Evolutionary conservation across 2,113 vertebrate species (phyloP), one percentile per base, ranked within the genome.

Genomic region (Nicator chloris): DNA sequence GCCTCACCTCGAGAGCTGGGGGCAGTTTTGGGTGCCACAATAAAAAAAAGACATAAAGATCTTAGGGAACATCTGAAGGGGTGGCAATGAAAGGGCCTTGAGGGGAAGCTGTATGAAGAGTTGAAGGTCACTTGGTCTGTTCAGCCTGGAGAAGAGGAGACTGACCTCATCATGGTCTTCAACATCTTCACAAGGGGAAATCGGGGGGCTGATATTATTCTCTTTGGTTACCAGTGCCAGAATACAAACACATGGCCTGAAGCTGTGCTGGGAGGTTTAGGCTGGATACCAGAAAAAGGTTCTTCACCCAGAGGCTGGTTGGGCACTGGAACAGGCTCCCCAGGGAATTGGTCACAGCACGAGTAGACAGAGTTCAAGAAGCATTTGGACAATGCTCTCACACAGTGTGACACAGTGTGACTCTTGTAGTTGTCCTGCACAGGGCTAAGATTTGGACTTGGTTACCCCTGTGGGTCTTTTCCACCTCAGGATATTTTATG

Each of bases 11-110:
- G 0, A n/a, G 45, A 17, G 16, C 20, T 75, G 20, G 11, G 13
- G 35, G 5, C n/a, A 53, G 20, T 0, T 39, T 2, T 30, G 28
- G 22, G 11, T 51, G 13, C 3, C n/a, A 60, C 2, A 66, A 6
- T 6, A 14, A 2, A 59, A 37, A 3, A 66, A 56, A 24, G 9
- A 45, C 3, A 22, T 15, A 6, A 2, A 45, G 10, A 6, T 57
- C 1, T 66, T 15, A n/a, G 4, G 28, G 5, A 57, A 3, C 2
- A 8, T 24, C 33, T 23, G 51, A 33, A 66, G 23, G 0, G 2
- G 11, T n/a, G 4, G 10, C 7, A 47, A 17, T 5, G 7, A 54
- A 42, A 60, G 39, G 10, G 4, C 40, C 11, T 45, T n/a, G 6
- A 66, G 6, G 24, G 3, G 44, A 66, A 44, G 8, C 17, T 39